Base-by-base conservation (phyloP, 23 tunicate species). In the Corella eumyota region DNA sequence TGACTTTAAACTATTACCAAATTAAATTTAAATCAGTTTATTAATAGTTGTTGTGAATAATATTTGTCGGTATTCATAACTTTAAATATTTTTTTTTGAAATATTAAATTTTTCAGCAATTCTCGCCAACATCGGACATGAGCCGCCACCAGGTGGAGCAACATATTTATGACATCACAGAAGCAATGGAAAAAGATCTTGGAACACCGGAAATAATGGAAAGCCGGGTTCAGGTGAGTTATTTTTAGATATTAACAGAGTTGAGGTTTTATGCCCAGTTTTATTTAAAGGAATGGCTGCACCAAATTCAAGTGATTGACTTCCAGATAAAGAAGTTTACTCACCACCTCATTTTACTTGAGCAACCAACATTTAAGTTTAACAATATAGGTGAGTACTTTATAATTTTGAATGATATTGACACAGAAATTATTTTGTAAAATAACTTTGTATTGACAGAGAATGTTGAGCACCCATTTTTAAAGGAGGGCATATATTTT, bases 161-260 rank as follows among this genome's bases (percentile, higher is more conserved):
- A 2, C 62, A 49, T 27, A 69, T 78, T 0, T 30, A n/a, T 21
- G 49, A 68, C 19, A 32, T 69, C n/a, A 69, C 62, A 32, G 58
- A 59, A 34, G 57, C 49, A 34, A 78, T 78, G 76, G 75, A 78
- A 51, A 33, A 67, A 32, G 45, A 61, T 34, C 69, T 78, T 2
- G 85, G 85, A 2, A 55, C 61, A 3, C 69, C 67, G 0, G 76
- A 61, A 50, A 61, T 69, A 37, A 78, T 78, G 76, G 19, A 60
- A 17, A 34, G 69, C 11, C 36, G 85, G 36, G 50, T 69, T 1
- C 69, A 78, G 75, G 85, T 78, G 4, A 19, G 35, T 28, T 20
- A 6, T 36, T 63, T 19, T 38, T n/a, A n/a, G 7, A 7, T 53
- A 53, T 53, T 53, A 7, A 13, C 9, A 7, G 7, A 21, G 59